These are phyloP conservation scores for Eumacrocentrus americanus DNA, from an alignment of 2,888 invertebrate species.

Conservation along the genomic window DNA sequence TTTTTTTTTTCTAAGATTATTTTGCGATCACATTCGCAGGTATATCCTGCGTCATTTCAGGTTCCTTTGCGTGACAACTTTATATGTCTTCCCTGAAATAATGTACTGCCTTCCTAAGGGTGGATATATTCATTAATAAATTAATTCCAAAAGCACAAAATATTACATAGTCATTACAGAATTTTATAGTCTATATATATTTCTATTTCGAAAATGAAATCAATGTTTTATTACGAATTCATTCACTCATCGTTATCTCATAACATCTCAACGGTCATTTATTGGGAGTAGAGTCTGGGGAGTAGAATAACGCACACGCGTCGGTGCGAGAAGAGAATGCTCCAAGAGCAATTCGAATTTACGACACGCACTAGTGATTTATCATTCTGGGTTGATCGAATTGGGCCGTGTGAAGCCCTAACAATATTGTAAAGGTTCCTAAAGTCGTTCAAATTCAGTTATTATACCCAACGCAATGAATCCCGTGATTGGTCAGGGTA, in stretches of 20 bases:
- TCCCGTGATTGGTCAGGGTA: not conserved
- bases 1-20: too few species aligned
- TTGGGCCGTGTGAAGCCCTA: not conserved
- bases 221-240: not conserved
- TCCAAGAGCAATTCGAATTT: conserved; percentile 24
- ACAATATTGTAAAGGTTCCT: not conserved
- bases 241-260: not conserved
- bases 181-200: too few species aligned
- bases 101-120: too few species aligned
- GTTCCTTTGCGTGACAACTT: too few species aligned
- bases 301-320: not conserved
- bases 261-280: not conserved
- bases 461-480: not conserved
- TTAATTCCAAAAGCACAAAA: too few species aligned
- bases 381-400: conserved; percentile 13
- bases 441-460: not conserved
- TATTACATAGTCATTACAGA: too few species aligned
- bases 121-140: too few species aligned
- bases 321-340: not conserved
- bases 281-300: not conserved
- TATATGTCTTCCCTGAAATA: too few species aligned
- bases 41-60: too few species aligned
- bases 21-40: too few species aligned
- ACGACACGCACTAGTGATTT: conserved; percentile 30
- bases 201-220: not conserved